Evolutionary conservation across 2,797 vertebrate genomes (phyloP), one percentile per base, ranked within the genome.

Genomic region (Pempheris klunzingeri): DNA sequence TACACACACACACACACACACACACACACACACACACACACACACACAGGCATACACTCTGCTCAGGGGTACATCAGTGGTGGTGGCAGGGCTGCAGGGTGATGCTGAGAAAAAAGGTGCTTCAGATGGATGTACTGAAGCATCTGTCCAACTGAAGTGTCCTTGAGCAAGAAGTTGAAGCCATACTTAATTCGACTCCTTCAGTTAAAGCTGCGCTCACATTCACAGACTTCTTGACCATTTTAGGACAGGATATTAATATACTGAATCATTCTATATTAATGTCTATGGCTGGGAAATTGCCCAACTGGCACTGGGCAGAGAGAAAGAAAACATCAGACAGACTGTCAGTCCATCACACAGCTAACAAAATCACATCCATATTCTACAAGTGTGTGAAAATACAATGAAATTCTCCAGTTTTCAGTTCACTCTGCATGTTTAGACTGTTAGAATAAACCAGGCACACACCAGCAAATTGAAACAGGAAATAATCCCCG

Each of bases 131-230:
- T 39, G 30, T 50, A 1, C 53, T 71, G 5, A 76, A 66, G 24
- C 39, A 58, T 67, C 64, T 74, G 59, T 57, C 47, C 43, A 64
- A 50, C 54, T 55, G n/a, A 39, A 60, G 52, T 73, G 55, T 43
- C 62, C 59, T 71, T 53, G 20, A 70, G 61, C 7, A 44, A 38
- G 26, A 67, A 39, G 14, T 4, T 2, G 8, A 52, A 53, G 11
- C 34, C 20, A 43, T 20, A 22, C 57, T 53, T 49, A 46, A 58
- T 70, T 69, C 18, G 57, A 5, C 58, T 69, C 14, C 3, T 52
- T 66, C 28, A 55, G 32, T 47, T 38, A 49, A 38, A n/a, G 26
- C 30, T 39, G 22, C 24, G 15, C 1, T 43, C 39, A 12, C 30
- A 26, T 24, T 49, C 22, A 24, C 24, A 52, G 8, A 15, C 41